Evolutionary conservation across 2,797 vertebrate genomes (phyloP).

Genomic region (Pipistrellus nathusii): DNA sequence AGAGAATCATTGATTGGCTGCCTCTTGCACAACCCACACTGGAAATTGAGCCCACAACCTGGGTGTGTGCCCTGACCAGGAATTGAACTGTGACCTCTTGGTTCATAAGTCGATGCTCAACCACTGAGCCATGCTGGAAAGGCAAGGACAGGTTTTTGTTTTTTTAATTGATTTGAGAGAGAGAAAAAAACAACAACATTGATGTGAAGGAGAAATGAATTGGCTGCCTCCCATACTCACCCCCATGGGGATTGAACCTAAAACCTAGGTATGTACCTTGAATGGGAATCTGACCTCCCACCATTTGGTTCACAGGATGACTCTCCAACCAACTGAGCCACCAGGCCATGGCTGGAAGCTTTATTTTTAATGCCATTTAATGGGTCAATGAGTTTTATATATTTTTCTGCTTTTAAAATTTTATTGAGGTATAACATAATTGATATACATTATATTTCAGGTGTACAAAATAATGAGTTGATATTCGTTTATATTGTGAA

Average conservation of each 20-base stretch:
- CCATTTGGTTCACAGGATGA: not conserved
- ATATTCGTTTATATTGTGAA: not conserved
- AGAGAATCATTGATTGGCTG: not conserved
- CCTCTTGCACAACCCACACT: not conserved
- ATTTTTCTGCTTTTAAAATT: not conserved
- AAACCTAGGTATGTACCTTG: not conserved
- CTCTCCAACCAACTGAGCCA: not conserved
- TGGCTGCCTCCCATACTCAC: not conserved
- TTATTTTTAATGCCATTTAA: constrained; percentile 43
- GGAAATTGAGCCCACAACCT: not conserved
- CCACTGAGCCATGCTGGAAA: not conserved
- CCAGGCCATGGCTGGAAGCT: not conserved
- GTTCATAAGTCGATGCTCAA: not conserved
- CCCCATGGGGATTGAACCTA: not conserved
- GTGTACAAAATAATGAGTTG: not conserved
- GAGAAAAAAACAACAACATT: not conserved
- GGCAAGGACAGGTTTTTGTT: not conserved
- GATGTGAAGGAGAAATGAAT: not conserved
- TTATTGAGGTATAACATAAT: not conserved
- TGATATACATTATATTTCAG: not conserved
- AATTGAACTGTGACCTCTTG: not conserved
- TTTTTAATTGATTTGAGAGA: not conserved
- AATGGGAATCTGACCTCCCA: not conserved
- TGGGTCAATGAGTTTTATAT: constrained; percentile 24
- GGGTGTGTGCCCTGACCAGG: not conserved